Percentiles rank a stretch among this genome's conserved stretches.
Evolutionary conservation across 2,797 vertebrate species (phyloP).

Genomic region (Merluccius polli): DNA sequence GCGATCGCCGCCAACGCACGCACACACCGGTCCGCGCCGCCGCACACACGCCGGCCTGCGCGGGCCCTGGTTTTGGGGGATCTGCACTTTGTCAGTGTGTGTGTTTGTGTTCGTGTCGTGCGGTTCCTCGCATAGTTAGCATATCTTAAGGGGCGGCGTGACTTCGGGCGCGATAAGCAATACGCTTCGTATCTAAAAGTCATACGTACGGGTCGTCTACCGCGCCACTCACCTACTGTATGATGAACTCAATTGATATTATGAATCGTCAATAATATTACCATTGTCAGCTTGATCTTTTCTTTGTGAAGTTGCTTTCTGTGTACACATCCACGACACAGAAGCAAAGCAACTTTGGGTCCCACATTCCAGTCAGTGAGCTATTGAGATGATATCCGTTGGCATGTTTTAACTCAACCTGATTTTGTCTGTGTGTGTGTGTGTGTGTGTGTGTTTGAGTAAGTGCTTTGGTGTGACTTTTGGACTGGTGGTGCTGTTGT

Average conservation of each 20-base stretch:
- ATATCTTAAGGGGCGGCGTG: background rate
- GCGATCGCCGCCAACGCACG: constrained; percentile 1
- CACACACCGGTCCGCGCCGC: background rate
- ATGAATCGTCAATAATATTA: background rate
- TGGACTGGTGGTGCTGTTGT: constrained; percentile 62
- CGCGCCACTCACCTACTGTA: background rate
- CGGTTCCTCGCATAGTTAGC: background rate
- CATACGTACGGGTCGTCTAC: background rate
- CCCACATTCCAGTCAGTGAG: constrained; percentile 4
- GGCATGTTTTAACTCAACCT: constrained; percentile 38
- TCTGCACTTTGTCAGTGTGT: constrained; percentile 7
- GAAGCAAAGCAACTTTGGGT: constrained; percentile 17
- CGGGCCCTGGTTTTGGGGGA: background rate
- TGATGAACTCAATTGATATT: background rate
- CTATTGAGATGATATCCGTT: constrained; percentile 41
- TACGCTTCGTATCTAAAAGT: background rate
- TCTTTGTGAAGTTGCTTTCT: background rate
- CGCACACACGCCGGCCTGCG: background rate
- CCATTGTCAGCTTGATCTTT: background rate
- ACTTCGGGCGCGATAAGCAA: background rate
- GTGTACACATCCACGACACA: constrained; percentile 16
- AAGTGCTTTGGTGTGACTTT: constrained; percentile 47
- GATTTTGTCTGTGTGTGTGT: constrained; percentile 28
- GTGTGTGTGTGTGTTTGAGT: constrained; percentile 8
- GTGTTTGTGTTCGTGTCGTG: background rate